Evolutionary conservation across 2,888 invertebrate species (phyloP).

Genomic region (Herminia tarsipennalis): DNA sequence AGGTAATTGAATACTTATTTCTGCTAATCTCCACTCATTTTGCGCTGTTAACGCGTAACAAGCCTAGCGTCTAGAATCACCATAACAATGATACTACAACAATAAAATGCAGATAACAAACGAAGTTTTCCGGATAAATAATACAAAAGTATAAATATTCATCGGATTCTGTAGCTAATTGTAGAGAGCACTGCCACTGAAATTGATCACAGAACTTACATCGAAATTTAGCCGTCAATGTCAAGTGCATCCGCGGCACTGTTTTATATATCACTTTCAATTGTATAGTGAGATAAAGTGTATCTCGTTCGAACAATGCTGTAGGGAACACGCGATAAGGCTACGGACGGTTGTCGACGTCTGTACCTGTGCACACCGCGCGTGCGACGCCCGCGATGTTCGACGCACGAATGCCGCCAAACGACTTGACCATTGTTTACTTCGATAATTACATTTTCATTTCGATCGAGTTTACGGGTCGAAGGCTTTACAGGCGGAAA

Average conservation of each 20-base stretch:
- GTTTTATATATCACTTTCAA: slow-evolving; percentile 52
- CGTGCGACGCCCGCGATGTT: slow-evolving; percentile 74
- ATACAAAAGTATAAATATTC: slow-evolving; percentile 68
- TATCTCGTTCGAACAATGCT: slow-evolving; percentile 60
- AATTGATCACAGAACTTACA: slow-evolving; percentile 55
- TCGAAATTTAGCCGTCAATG: slow-evolving; percentile 56
- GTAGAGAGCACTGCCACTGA: slow-evolving; percentile 63
- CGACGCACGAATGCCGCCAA: slow-evolving; percentile 78
- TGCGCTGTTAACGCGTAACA: slow-evolving; percentile 59
- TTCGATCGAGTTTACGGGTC: slow-evolving; percentile 79
- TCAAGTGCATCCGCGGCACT: slow-evolving; percentile 68
- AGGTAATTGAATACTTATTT: slow-evolving; percentile 69
- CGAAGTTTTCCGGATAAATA: slow-evolving; percentile 66
- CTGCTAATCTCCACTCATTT: slow-evolving; percentile 70
- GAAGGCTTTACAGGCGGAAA: slow-evolving; percentile 77
- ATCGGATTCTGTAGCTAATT: slow-evolving; percentile 59
- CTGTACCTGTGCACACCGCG: slow-evolving; percentile 60
- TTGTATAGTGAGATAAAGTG: slow-evolving; percentile 59
- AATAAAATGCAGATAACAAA: slow-evolving; percentile 70
- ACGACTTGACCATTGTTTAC: slow-evolving; percentile 78
- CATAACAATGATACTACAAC: slow-evolving; percentile 78
- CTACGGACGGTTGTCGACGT: slow-evolving; percentile 62
- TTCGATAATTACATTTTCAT: slow-evolving; percentile 79
- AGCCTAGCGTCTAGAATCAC: slow-evolving; percentile 64
- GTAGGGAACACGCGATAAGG: slow-evolving; percentile 68